Percentiles rank a stretch among this genome's conserved stretches.
Evolutionary conservation across 2,797 vertebrate genomes (phyloP).

Genomic region (Dallia pectoralis): DNA sequence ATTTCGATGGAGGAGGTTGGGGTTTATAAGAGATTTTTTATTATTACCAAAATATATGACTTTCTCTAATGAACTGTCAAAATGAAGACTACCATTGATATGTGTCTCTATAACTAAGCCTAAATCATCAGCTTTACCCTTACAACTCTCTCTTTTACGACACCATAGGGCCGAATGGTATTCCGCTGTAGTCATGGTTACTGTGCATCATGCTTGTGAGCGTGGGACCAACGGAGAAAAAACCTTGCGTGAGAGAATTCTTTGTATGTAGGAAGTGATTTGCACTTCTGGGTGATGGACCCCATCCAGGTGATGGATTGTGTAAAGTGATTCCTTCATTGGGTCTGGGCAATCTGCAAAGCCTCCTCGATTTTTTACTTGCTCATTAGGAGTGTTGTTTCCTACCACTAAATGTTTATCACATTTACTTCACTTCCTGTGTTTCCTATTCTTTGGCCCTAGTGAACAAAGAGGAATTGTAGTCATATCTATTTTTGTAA

Average conservation of each 20-base stretch:
- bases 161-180: background rate
- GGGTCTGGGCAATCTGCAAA: background rate
- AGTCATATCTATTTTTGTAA: background rate
- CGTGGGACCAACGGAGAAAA: background rate
- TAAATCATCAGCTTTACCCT: too few relatives aligned
- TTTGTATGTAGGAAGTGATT: background rate
- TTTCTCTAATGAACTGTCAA: too few relatives aligned
- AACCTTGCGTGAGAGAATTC: background rate
- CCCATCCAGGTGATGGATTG: background rate
- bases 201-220: background rate
- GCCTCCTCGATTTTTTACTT: background rate
- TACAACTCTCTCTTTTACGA: too few relatives aligned
- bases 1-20: too few relatives aligned
- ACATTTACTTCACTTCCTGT: background rate
- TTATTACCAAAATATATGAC: too few relatives aligned
- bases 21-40: too few relatives aligned
- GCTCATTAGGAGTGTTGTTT: background rate
- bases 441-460: background rate
- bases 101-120: too few relatives aligned
- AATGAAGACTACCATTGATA: too few relatives aligned
- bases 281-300: background rate
- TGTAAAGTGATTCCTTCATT: background rate
- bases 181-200: background rate
- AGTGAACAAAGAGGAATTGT: background rate
- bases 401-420: constrained; percentile 1